Conservation (phyloP, 2,113 vertebrate genomes). For the Ginglymostoma cirratum region DNA sequence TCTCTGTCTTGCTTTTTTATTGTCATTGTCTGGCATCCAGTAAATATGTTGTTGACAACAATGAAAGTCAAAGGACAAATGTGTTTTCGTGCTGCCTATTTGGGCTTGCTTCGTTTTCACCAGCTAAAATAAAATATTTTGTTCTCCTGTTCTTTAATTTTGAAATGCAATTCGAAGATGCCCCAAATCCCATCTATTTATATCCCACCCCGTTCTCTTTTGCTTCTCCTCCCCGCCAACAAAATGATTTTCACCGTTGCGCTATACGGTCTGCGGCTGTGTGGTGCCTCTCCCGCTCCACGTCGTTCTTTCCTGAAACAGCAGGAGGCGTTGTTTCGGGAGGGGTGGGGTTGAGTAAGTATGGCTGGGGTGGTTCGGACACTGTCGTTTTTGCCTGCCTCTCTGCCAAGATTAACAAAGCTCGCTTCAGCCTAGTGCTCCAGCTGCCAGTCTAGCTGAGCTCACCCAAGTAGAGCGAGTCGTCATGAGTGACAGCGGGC, state of each 20-base stretch:
- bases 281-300: neutral
- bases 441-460: neutral
- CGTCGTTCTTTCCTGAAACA: neutral
- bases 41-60: neutral
- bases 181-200: neutral
- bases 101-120: neutral
- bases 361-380: neutral
- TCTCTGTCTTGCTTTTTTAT: neutral
- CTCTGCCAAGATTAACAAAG: neutral
- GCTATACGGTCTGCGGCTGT: neutral
- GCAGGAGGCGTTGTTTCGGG: neutral
- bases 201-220: too few species aligned
- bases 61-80: neutral
- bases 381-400: neutral
- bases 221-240: neutral
- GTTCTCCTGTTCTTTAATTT: neutral
- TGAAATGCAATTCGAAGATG: too few species aligned
- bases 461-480: neutral
- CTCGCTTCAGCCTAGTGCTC: neutral
- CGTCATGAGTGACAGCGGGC: neutral
- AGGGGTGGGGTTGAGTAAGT: neutral
- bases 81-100: neutral
- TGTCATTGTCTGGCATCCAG: neutral
- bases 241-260: neutral
- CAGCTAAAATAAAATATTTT: neutral